A percentile compares a stretch with the other conserved stretches of the same genome.
phyloP scores from a whole-genome alignment of 2,888 invertebrate species.

The Patella caerulea region DNA sequence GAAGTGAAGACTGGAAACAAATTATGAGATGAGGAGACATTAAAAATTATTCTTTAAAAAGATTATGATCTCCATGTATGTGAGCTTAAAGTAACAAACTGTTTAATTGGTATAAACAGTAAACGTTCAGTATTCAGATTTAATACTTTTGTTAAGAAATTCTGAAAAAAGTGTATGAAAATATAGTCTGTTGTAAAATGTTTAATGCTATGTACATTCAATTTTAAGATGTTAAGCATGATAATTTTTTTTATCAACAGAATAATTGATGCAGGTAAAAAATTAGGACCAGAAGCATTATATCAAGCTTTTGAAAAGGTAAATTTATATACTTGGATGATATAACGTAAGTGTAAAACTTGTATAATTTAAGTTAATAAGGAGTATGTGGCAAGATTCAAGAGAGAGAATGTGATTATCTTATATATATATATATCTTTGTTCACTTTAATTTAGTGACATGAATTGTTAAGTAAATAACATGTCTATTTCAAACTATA shows the following conservation, averaged over 20 bases:
- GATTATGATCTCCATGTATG: too few relatives aligned
- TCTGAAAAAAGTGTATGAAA: not conserved
- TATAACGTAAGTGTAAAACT: too few relatives aligned
- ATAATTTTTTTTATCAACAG: slow-evolving; percentile 35
- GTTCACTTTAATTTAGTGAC: not conserved
- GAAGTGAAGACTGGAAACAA: too few relatives aligned
- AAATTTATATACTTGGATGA: slow-evolving; percentile 25
- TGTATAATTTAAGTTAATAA: too few relatives aligned
- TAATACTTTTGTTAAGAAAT: too few relatives aligned
- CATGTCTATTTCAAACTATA: too few relatives aligned
- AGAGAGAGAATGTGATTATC: not conserved
- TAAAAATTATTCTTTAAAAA: too few relatives aligned
- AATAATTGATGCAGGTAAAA: slow-evolving; percentile 61
- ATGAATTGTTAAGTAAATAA: too few relatives aligned
- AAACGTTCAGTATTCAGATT: too few relatives aligned
- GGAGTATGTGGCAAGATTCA: not conserved
- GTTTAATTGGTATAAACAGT: too few relatives aligned
- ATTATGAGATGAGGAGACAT: too few relatives aligned
- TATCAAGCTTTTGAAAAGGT: slow-evolving; percentile 58
- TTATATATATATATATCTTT: not conserved
- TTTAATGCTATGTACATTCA: not conserved
- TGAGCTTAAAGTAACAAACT: too few relatives aligned
- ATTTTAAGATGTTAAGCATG: not conserved
- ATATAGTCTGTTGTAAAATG: not conserved
- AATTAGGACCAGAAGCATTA: slow-evolving; percentile 57